Base-by-base conservation (phyloP, 2,888 invertebrate genomes). In the Nomada hirtipes region DNA sequence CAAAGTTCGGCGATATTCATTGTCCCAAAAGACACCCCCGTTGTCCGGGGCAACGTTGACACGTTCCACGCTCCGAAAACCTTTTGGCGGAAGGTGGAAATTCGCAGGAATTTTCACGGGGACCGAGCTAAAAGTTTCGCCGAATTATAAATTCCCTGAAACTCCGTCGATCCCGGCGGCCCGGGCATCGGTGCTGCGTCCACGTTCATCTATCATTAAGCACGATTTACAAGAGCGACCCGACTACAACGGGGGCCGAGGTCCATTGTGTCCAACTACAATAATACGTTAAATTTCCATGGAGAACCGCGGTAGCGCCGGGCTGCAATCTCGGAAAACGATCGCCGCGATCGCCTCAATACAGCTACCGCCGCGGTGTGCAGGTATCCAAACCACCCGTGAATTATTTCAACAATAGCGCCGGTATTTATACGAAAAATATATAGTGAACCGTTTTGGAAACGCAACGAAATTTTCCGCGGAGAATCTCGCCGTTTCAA, bases 241-340 rank as follows among this genome's bases (percentile, higher is more conserved):
- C 53, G 53, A n/a, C 13, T 42, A 72, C 42, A 69, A 57, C 55
- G 60, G 36, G 36, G 7, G 36, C 7, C 20, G 18, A 13, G 23
- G 13, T n/a, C 61, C 18, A 72, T 72, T 55, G 44, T 42, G 36
- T n/a, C 55, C 23, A 11, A 15, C 55, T 64, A 64, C 72, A 55
- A 72, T 72, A 63, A 55, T 64, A 63, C 44, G n/a, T 63, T 44
- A 55, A 64, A 64, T 26, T 64, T 72, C 36, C 61, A 63, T 69
- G 23, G 42, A 44, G 18, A 26, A 18, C 60, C 20, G 20, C 50
- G 55, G 11, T 20, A n/a, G 55, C 29, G 18, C 55, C 18, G 53
- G n/a, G 10, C 18, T 69, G 44, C 42, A 69, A 57, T 69, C 55
- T 55, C 68, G 55, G 55, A 29, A 26, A 69, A 69, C 42, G 55